phyloP scores from a whole-genome alignment of 1,140 invertebrate species.

The Pseudomyrmex sp. region DNA sequence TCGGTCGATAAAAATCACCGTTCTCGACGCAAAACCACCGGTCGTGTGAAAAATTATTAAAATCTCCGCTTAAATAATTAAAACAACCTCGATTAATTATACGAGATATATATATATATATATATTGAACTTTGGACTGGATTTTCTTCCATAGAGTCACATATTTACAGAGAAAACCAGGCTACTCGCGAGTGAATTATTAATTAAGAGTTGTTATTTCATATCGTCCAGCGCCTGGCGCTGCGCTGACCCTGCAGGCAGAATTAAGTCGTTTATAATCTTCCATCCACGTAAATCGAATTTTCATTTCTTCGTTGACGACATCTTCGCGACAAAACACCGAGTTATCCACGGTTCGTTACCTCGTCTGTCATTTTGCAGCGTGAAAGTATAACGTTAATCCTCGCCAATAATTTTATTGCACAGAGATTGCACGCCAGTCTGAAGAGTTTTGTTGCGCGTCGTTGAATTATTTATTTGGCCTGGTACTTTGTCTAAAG shows the following conservation, averaged over 20 bases:
- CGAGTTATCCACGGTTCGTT: slow-evolving; percentile 51
- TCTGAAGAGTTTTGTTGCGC: background rate
- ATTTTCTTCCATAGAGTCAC: background rate
- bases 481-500: background rate
- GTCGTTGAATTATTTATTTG: slow-evolving; percentile 33
- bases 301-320: slow-evolving; percentile 53
- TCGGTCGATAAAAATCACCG: slow-evolving; percentile 27
- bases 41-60: slow-evolving; percentile 2
- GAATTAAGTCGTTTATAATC: slow-evolving; percentile 59
- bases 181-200: slow-evolving; percentile 23
- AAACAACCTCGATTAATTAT: background rate
- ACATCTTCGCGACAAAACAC: slow-evolving; percentile 43
- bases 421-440: background rate
- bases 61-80: slow-evolving; percentile 14
- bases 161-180: slow-evolving; percentile 30
- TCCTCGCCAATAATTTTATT: slow-evolving; percentile 33
- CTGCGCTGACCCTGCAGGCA: slow-evolving; percentile 2
- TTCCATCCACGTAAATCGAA: slow-evolving; percentile 39
- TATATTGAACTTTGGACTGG: background rate
- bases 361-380: background rate
- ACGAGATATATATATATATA: too few relatives aligned
- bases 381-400: slow-evolving; percentile 48
- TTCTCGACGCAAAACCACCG: background rate
- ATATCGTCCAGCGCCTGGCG: slow-evolving; percentile 5
- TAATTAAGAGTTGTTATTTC: slow-evolving; percentile 49